Conservation (phyloP, 2,888 invertebrate genomes). For the Ramazzottius varieornatus region DNA sequence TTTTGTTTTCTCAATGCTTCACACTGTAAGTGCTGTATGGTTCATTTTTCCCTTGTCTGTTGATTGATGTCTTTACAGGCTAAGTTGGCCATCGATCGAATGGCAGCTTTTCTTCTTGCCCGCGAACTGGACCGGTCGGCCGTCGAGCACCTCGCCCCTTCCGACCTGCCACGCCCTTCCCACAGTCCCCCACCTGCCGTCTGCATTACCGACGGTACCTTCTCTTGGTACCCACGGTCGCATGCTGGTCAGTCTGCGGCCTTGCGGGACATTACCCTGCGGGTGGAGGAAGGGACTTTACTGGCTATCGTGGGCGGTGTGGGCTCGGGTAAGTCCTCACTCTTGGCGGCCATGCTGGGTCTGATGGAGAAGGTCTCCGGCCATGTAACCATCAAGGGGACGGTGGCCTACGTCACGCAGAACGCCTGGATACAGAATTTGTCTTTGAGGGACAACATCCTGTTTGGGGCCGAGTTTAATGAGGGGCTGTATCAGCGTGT, state of each 20-base stretch:
- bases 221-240: not conserved
- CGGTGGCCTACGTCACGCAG: conserved; percentile 59
- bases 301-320: not conserved
- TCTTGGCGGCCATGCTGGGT: not conserved
- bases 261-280: not conserved
- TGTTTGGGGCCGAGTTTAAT: conserved; percentile 53
- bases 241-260: not conserved
- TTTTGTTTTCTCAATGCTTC: too few species aligned
- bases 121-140: not conserved
- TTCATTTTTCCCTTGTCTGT: too few species aligned
- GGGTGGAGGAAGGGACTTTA: not conserved
- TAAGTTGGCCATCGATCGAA: not conserved
- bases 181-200: too few species aligned
- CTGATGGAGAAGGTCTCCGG: not conserved
- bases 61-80: too few species aligned
- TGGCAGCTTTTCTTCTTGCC: not conserved
- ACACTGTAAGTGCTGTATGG: too few species aligned
- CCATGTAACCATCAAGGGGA: conserved; percentile 23
- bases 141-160: not conserved
- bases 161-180: not conserved
- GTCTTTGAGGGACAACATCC: conserved; percentile 64
- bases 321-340: not conserved
- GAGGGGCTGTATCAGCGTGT: conserved; percentile 45
- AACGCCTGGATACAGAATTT: conserved; percentile 97
- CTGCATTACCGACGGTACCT: not conserved